Evolutionary conservation across 2,888 invertebrate species (phyloP), one percentile per base, ranked within the genome.

Genomic region (Sycophila texana): DNA sequence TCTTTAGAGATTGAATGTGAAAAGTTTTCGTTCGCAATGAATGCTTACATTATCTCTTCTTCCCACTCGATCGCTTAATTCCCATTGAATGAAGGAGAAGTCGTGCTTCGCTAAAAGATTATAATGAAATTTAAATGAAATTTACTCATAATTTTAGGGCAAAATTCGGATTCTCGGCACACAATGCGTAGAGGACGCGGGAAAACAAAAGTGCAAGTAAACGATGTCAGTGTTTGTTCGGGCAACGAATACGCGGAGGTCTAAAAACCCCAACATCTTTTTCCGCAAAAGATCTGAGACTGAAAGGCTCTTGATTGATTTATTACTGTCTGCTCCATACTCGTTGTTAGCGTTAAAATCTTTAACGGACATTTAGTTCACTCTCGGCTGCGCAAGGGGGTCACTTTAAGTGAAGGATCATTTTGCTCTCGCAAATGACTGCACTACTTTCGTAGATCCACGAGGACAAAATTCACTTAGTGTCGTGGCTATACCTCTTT

Each of bases 221-320:
- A 16, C n/a, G n/a, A n/a, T 47, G 47, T 18, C 63, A 18, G 63
- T 30, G 47, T 63, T 10, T 18, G 47, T 39, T 63, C 63, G 12
- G 63, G 39, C 18, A 30, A 3, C 20, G 13, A 10, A 16, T 14
- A 58, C 13, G 20, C 18, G 57, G 13, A 16, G 13, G 26, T 67
- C 22, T 53, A 12, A 39, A 16, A 51, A 20, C 26, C 16, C 13
- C 51, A 67, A 51, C 7, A 20, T 51, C 26, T 26, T 47, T 65
- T 47, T 20, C 47, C 39, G 4, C 18, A 39, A 39, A 7, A 12
- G 22, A 10, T 5, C 14, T 53, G 66, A 57, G n/a, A n/a, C n/a
- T n/a, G n/a, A n/a, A n/a, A n/a, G 39, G 60, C 30, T 12, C n/a
- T n/a, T 20, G 39, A 60, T 60, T 60, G 51, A 73, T 73, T 61